Evolutionary conservation across 2,888 invertebrate species (phyloP).

Genomic region (Luffia ferchaultella): DNA sequence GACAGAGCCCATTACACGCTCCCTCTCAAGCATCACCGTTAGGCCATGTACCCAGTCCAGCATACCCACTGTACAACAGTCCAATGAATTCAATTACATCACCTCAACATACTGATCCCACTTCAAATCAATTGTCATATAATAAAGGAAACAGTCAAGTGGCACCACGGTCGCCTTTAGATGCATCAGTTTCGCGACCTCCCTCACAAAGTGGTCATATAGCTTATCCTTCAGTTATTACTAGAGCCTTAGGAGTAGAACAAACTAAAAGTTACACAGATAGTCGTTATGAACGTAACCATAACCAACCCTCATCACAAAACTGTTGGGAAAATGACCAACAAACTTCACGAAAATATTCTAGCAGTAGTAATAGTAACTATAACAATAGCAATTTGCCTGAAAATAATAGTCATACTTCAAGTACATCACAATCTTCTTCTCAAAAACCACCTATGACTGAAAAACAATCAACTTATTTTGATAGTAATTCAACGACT

Average conservation of each 20-base stretch:
- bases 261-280: constrained; percentile 64
- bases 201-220: constrained; percentile 70
- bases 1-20: constrained; percentile 74
- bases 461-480: constrained; percentile 71
- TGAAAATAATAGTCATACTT: constrained; percentile 56
- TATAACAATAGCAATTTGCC: constrained; percentile 45
- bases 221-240: constrained; percentile 85
- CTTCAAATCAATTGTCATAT: constrained; percentile 23
- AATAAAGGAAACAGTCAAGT: constrained; percentile 53
- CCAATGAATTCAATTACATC: constrained; percentile 81
- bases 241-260: constrained; percentile 72
- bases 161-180: constrained; percentile 74
- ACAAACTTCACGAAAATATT: constrained; percentile 54
- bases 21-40: constrained; percentile 78
- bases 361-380: constrained; percentile 42
- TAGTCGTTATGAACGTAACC: constrained; percentile 61
- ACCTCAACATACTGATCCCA: constrained; percentile 69
- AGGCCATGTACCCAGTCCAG: constrained; percentile 79
- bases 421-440: constrained; percentile 45
- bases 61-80: constrained; percentile 86
- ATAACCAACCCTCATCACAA: constrained; percentile 49
- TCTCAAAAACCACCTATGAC: constrained; percentile 45
- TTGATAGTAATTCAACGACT: constrained; percentile 69
- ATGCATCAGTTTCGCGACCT: constrained; percentile 72
- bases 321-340: constrained; percentile 69